Evolutionary conservation across 1,140 invertebrate genomes (phyloP), one percentile per base, ranked within the genome.

Genomic region (Nephila pilipes): DNA sequence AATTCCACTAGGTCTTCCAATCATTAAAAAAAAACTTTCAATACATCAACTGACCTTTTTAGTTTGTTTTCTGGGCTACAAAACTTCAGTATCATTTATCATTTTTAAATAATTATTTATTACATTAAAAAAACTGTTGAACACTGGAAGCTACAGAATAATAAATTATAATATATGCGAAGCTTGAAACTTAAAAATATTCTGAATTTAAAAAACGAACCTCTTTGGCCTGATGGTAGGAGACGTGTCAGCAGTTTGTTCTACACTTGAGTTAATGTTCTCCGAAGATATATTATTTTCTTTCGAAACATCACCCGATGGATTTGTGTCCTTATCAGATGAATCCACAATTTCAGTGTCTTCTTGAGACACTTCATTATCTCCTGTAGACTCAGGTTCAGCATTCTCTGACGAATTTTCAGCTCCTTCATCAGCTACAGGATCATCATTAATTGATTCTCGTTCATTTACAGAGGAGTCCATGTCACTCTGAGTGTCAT

Each of bases 401-500:
- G 20, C 69, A 36, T 60, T n/a, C 60, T n/a, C 32, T 32, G 22
- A 18, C 12, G 38, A n/a, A 80, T 79, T 54, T 20, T 93, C 32
- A 36, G 32, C 36, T 55, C 60, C 85, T 60, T 87, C 81, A 14
- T 87, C 32, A 63, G 58, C 38, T 25, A 25, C 25, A 8, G 90
- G 80, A 5, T 85, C 83, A 79, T 85, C 87, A 87, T 69, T 87
- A 18, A 69, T 55, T n/a, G 80, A 90, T 12, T 93, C 58, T 55
- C 36, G 29, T 69, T 92, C 90, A 80, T 79, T 93, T 2, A 87
- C 54, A 60, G 91, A 93, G 20, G 85, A 87, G 93, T 95, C 95
- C 0, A 95, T 94, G 58, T 95, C 95, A 94, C 95, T 95, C 87
- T 95, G 95, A 14, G 95, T 95, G 88, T 95, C 95, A 93, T 95